Conservation (phyloP, 92 coral and sea anemone genomes). For the Bergia puertoricense region DNA sequence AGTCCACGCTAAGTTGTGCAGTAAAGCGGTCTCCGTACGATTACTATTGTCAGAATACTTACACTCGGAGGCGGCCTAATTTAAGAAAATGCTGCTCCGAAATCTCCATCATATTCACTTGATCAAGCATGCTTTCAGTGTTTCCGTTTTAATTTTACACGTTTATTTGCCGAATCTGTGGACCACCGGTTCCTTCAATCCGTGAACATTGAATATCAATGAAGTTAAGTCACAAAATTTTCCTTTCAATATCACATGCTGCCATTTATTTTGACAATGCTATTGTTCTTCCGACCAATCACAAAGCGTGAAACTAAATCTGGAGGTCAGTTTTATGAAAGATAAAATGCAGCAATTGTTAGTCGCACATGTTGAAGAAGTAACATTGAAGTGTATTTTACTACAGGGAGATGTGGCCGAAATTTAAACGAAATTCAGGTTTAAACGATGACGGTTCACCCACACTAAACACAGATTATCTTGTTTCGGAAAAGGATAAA, state of each 20-base stretch:
- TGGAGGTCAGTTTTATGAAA: neutral
- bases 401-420: neutral
- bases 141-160: neutral
- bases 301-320: neutral
- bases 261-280: slow-evolving; percentile 18
- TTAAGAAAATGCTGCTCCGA: neutral
- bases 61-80: slow-evolving; percentile 24
- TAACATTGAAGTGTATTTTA: neutral
- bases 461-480: no score
- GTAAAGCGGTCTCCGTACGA: neutral
- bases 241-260: neutral
- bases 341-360: neutral
- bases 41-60: neutral
- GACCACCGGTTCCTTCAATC: neutral
- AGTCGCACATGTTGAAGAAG: neutral
- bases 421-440: neutral
- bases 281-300: slow-evolving; percentile 10
- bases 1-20: neutral
- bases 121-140: neutral
- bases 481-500: no score
- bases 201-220: neutral
- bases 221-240: neutral
- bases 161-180: neutral
- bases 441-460: neutral
- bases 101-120: neutral